Conservation (phyloP, 1,140 invertebrate genomes). For the Macrobrachium nipponense region DNA sequence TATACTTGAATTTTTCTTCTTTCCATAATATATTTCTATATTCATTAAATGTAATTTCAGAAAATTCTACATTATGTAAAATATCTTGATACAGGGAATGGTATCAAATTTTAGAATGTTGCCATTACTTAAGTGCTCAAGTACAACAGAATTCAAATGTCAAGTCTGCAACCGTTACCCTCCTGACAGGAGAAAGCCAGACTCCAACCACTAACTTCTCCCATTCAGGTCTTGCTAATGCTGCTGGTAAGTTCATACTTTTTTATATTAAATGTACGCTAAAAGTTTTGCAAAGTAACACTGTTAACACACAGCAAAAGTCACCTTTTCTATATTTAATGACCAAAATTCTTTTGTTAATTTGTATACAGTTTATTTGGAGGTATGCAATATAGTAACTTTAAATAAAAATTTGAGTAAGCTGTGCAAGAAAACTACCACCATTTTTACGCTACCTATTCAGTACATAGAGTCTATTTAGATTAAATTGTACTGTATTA, state of each 20-base stretch:
- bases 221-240: conserved; percentile 73
- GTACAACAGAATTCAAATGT: conserved; percentile 68
- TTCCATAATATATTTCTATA: no score
- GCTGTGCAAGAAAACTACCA: no score
- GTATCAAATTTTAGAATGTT: conserved; percentile 79
- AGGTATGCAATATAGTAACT: no score
- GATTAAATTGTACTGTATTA: conserved; percentile 37
- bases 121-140: conserved; percentile 77
- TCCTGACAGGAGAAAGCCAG: conserved; percentile 72
- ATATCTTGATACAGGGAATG: conserved; percentile 70
- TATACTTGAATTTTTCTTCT: no score
- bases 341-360: neutral
- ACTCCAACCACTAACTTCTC: conserved; percentile 68
- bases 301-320: neutral
- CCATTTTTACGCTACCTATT: neutral
- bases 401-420: no score
- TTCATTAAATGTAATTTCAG: no score
- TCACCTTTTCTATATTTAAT: neutral
- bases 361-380: neutral
- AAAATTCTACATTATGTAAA: neutral
- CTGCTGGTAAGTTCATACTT: conserved; percentile 69
- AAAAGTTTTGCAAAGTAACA: neutral
- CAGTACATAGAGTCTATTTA: neutral
- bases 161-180: conserved; percentile 73
- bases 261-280: neutral